Evolutionary conservation across 2,797 vertebrate genomes (phyloP), one percentile per base, ranked within the genome.

Genomic region (Anniella stebbinsi): DNA sequence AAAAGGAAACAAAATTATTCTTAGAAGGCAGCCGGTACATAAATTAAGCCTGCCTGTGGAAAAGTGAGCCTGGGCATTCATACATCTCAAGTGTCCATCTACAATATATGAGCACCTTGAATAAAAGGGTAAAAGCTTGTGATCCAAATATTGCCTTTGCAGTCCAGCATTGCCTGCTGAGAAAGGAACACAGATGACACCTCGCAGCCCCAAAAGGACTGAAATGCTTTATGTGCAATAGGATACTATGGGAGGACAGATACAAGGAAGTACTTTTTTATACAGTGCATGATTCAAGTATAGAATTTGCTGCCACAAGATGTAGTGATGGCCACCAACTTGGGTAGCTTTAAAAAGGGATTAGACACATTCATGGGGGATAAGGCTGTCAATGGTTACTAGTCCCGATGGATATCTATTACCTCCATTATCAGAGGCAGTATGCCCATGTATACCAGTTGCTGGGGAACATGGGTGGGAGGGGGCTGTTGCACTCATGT

Each of bases 1-100:
- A 25, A 63, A 63, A 63, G 33, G 89, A 87, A n/a, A 12, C 0
- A 89, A 86, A 91, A 85, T 69, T 86, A 87, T 90, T 86, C 67
- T 87, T 89, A 36, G 63, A 80, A 89, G 78, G 60, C 85, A 38
- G 57, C 17, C 28, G 63, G 30, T 41, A 48, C 83, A 48, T 87
- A 90, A 93, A 92, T 90, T 82, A 91, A 83, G 48, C 0, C 36
- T 92, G 83, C 23, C 76, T 33, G 17, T 41, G 45, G 57, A 88
- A 94, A 93, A 51, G 89, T 83, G 48, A 90, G 67, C 6, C 51
- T 38, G 11, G 80, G 70, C 13, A 69, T 90, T 89, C 41, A 81
- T 88, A 77, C 41, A 66, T 72, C 83, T 60, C 66, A 36, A 73
- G 73, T 72, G 57, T 88, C 36, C 70, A 67, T 13, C 69, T 57